A percentile compares a stretch with the other conserved stretches of the same genome.
Evolutionary conservation across 1,140 invertebrate genomes (phyloP).

Genomic region (Aphelinus atriplicis): DNA sequence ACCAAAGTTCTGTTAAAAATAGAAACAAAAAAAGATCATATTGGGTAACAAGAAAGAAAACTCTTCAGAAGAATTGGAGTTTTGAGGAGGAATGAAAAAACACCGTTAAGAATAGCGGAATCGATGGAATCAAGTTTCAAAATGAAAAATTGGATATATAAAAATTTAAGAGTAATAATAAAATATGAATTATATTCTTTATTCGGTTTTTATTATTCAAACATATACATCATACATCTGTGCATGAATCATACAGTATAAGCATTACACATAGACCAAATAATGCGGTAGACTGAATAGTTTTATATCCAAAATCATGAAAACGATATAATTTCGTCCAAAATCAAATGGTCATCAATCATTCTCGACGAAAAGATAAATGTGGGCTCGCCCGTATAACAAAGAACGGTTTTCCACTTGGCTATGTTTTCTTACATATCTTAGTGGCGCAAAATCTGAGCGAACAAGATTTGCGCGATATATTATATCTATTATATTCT

Average conservation of each 20-base stretch:
- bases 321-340: slow-evolving; percentile 48
- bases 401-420: slow-evolving; percentile 16
- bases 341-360: slow-evolving; percentile 62
- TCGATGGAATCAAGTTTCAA: no score
- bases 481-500: slow-evolving; percentile 32
- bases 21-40: not conserved
- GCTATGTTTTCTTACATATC: slow-evolving; percentile 14
- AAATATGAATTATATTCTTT: slow-evolving; percentile 24
- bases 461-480: slow-evolving; percentile 19
- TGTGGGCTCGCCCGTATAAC: slow-evolving; percentile 18
- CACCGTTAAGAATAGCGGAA: no score
- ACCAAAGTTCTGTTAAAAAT: not conserved
- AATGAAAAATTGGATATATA: not conserved
- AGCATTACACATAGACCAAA: slow-evolving; percentile 43
- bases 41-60: not conserved
- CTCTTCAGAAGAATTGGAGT: not conserved
- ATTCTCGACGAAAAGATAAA: slow-evolving; percentile 53
- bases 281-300: slow-evolving; percentile 40
- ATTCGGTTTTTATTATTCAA: slow-evolving; percentile 44
- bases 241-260: slow-evolving; percentile 41
- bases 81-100: no score
- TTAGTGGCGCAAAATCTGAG: slow-evolving; percentile 14
- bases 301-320: slow-evolving; percentile 35
- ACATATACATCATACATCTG: slow-evolving; percentile 39
- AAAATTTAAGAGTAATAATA: not conserved